Evolutionary conservation across 2,113 vertebrate species (phyloP).

Genomic region (Podiceps cristatus): DNA sequence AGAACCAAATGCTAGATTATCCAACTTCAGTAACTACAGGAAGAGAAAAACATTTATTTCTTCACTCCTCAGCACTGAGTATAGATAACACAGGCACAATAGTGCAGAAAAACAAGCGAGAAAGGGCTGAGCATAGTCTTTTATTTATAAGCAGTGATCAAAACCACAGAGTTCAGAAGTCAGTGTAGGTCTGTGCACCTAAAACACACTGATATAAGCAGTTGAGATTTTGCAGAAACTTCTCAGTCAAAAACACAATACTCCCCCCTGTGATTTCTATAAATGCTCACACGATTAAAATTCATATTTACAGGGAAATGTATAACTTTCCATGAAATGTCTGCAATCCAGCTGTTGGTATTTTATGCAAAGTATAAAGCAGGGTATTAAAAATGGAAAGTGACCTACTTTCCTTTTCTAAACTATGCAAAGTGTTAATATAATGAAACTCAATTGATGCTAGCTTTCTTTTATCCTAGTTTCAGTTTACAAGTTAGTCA

Average conservation of each 20-base stretch:
- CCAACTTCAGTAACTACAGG: background rate
- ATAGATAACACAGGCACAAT: background rate
- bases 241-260: background rate
- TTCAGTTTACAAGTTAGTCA: conserved; percentile 8
- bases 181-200: background rate
- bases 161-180: background rate
- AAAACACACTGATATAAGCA: background rate
- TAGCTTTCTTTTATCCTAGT: conserved; percentile 8
- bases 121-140: background rate
- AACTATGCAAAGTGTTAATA: background rate
- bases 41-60: background rate
- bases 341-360: background rate
- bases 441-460: background rate
- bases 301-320: background rate
- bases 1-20: conserved; percentile 47
- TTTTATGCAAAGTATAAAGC: background rate
- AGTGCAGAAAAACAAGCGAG: background rate
- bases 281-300: background rate
- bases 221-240: background rate
- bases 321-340: background rate
- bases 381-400: conserved; percentile 30
- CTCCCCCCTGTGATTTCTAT: background rate
- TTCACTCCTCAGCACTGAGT: background rate
- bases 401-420: conserved; percentile 29
- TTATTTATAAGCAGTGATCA: background rate